These are phyloP conservation scores for Sorex fumeus DNA, from an alignment of 2,113 vertebrate species.

Conservation along the genomic window DNA sequence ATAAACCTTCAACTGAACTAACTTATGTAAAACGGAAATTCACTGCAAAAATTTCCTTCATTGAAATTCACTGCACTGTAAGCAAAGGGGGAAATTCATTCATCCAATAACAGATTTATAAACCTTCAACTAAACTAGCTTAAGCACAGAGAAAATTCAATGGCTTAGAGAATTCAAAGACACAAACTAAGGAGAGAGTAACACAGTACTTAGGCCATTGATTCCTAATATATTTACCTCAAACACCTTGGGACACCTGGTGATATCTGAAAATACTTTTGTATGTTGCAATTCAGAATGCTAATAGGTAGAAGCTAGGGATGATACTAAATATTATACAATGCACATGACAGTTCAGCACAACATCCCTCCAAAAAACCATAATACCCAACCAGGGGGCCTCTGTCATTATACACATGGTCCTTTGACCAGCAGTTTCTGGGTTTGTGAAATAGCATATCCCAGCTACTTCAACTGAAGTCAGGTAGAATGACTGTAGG, in stretches of 20 bases:
- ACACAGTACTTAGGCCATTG: not conserved
- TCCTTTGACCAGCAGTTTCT: not conserved
- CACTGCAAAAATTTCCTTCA: too few species aligned
- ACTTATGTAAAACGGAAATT: too few species aligned
- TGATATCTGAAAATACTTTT: not conserved
- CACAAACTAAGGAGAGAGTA: not conserved
- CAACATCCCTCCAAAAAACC: not conserved
- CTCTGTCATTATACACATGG: not conserved
- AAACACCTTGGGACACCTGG: not conserved
- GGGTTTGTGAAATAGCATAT: too few species aligned
- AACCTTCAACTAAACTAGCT: slow-evolving; percentile 50
- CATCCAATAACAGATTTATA: not conserved
- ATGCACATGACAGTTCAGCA: not conserved
- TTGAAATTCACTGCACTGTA: too few species aligned
- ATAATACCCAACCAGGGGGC: not conserved
- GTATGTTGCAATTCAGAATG: not conserved
- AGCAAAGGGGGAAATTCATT: too few species aligned
- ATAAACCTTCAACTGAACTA: too few species aligned
- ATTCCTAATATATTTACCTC: not conserved
- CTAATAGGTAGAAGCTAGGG: not conserved
- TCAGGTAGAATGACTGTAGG: not conserved
- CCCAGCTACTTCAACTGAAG: not conserved
- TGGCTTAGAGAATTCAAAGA: not conserved
- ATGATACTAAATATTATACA: not conserved
- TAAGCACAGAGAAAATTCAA: slow-evolving; percentile 33